A percentile compares a stretch with the other conserved stretches of the same genome.
These are phyloP conservation scores for Desmodus rotundus DNA, from an alignment of 2,113 vertebrate genomes.

Conservation along the genomic window DNA sequence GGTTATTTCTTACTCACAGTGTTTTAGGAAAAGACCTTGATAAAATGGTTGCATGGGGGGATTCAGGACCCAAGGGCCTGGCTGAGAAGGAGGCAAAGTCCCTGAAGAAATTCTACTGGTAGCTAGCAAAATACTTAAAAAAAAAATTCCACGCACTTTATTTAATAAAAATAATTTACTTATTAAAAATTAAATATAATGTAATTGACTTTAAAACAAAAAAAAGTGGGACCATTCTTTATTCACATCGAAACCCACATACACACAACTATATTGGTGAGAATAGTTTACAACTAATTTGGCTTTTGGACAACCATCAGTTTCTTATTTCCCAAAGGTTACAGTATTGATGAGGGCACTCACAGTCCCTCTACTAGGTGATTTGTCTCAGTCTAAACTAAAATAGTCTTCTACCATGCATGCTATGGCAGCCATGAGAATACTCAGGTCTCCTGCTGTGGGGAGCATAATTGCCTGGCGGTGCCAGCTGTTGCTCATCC, in stretches of 20 bases:
- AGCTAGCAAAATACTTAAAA: neutral
- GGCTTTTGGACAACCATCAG: neutral
- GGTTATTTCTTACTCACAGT: neutral
- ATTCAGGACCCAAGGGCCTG: neutral
- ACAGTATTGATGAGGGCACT: neutral
- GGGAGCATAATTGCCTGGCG: neutral
- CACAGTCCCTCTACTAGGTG: neutral
- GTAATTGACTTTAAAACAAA: neutral
- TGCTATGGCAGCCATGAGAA: neutral
- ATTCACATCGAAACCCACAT: neutral
- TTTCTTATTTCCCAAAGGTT: neutral
- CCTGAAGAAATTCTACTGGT: neutral
- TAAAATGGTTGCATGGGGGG: neutral
- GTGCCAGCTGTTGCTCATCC: neutral
- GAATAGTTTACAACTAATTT: neutral
- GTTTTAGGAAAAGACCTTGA: neutral
- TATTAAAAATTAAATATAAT: neutral
- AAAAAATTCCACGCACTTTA: neutral
- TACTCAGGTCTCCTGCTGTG: neutral
- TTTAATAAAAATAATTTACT: neutral
- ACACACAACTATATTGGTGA: neutral
- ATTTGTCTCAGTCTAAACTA: neutral
- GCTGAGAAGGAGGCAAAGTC: neutral
- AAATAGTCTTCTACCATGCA: neutral
- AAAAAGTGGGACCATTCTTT: neutral